These are phyloP conservation scores for Lepus europaeus DNA, from an alignment of 2,113 vertebrate species.

Conservation along the genomic window DNA sequence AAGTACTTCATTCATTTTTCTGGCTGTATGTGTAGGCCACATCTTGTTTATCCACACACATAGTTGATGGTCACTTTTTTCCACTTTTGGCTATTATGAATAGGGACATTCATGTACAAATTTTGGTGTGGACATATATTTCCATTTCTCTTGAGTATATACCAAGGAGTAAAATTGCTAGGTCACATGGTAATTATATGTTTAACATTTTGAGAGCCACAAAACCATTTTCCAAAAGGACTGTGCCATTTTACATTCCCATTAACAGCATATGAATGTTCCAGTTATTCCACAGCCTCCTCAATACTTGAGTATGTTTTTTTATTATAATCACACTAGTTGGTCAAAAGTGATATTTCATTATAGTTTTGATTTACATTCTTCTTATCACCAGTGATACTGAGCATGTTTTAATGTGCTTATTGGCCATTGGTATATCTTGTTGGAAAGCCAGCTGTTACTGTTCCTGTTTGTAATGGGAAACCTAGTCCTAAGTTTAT, in stretches of 20 bases:
- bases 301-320: background rate
- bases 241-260: background rate
- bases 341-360: background rate
- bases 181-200: background rate
- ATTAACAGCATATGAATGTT: background rate
- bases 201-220: constrained; percentile 19
- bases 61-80: background rate
- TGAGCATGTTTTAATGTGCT: background rate
- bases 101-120: background rate
- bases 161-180: background rate
- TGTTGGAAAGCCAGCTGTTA: background rate
- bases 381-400: background rate
- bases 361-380: constrained; percentile 11
- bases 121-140: constrained; percentile 22
- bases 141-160: background rate
- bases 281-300: background rate
- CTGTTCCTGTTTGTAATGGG: too few relatives aligned
- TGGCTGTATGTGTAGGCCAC: background rate
- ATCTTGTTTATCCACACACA: background rate
- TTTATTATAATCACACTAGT: background rate
- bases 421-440: background rate
- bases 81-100: background rate
- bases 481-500: too few relatives aligned
- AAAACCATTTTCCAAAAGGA: constrained; percentile 16
- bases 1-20: constrained; percentile 31